Base-by-base conservation (phyloP, 2,888 invertebrate genomes). In the Scelioninae gen. 1 region DNA sequence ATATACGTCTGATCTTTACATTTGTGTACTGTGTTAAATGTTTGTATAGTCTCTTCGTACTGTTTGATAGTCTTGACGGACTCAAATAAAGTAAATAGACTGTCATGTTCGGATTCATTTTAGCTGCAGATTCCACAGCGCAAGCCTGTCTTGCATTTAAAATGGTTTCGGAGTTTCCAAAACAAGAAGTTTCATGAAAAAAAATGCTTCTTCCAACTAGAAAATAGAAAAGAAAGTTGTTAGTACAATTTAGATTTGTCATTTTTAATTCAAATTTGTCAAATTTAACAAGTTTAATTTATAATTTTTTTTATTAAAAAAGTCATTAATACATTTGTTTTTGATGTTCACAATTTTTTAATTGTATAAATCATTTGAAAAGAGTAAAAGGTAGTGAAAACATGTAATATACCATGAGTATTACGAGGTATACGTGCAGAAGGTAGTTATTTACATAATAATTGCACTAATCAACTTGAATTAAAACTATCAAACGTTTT, bases 151-250 rank as follows among this genome's bases (percentile, higher is more conserved):
- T 92, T 0, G 94, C 88, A 16, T 93, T 93, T 38, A 95, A 88
- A 0, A 91, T 88, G 8, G 93, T 90, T 6, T 88, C 89, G 0
- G 88, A 86, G 5, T 93, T 93, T 0, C 91, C 93, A 78, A 92
- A 93, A 86, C 95, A 95, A 0, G 95, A 95, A 0, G 95, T 95
- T 87, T 95, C 95, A 85, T 94, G 94, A 87, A 96, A 95, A 89
- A 95, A 95, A 84, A 95, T 95, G 10, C 94, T 94, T 15, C 89
- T 88, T 15, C 93, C 92, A 58, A 91, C 75, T 63, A 62, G 34
- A 78, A 71, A 69, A 68, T 31, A 23, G 4, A 23, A 23, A 23
- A 23, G n/a, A n/a, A n/a, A n/a, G n/a, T n/a, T n/a, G n/a, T n/a
- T n/a, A n/a, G n/a, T n/a, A n/a, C n/a, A n/a, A n/a, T n/a, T n/a